Evolutionary conservation across 2,888 invertebrate species (phyloP), one percentile per base, ranked within the genome.

Genomic region (Dysmachus trigonus): DNA sequence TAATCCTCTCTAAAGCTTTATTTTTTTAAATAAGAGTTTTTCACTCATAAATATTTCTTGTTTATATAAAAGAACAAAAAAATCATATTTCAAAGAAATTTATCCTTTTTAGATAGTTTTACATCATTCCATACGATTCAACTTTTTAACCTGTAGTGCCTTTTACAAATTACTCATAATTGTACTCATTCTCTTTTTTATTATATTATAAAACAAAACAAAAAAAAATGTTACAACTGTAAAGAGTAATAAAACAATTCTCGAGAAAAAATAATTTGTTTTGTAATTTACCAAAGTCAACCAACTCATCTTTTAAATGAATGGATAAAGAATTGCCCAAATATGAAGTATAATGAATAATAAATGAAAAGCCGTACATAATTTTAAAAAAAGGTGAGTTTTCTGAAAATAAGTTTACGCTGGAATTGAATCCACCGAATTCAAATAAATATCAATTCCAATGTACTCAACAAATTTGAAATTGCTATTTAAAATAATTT

Each of bases 81-180:
- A 18, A 27, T 18, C 31, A 77, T n/a, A 10, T 77, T 77, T 77
- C 27, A 77, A 47, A 77, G 27, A 62, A 41, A 31, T 51, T 62
- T 62, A 62, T 79, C 31, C n/a, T 27, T 33, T 82, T 79, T 82
- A 82, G n/a, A 62, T 82, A 62, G 53, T 82, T 79, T 82, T 82
- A 82, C 30, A 82, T 82, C 81, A 82, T 82, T 82, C 81, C 81
- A 82, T 22, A 62, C 62, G 35, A 81, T 53, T 81, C 35, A 53
- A 51, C 30, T 38, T 79, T 62, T 82, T 82, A 35, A 82, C 81
- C 81, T 62, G 81, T 82, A 82, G 81, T 82, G 81, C 81, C 81
- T 82, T 82, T 82, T 62, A 53, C 33, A 81, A 62, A 81, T 77
- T 62, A 82, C 81, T 62, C 33, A 79, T 82, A 53, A 79, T 62